Percentiles rank a stretch among this genome's conserved stretches.
These are phyloP conservation scores for Megaustenia siamemsis DNA, from an alignment of 2,888 invertebrate species.

Conservation along the genomic window DNA sequence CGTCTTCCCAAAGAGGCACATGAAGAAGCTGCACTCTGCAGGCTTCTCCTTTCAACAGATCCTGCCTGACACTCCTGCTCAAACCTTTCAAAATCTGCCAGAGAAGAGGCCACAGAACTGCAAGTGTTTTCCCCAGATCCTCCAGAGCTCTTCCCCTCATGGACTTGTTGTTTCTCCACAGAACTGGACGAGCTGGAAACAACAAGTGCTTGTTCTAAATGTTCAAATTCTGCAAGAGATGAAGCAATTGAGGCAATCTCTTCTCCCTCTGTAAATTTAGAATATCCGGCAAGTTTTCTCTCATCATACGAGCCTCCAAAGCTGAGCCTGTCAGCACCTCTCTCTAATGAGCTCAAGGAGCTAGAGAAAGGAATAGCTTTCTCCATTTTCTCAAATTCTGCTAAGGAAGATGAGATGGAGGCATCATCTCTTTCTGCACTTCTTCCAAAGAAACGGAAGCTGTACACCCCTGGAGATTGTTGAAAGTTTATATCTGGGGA, in stretches of 20 bases:
- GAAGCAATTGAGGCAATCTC: constrained; percentile 95
- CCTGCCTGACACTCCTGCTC: constrained; percentile 85
- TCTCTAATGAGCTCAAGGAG: constrained; percentile 86
- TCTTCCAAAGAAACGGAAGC: constrained; percentile 85
- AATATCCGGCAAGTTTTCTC: constrained; percentile 55
- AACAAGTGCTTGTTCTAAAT: constrained; percentile 89
- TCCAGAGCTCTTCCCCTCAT: constrained; percentile 71
- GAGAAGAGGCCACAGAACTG: constrained; percentile 82
- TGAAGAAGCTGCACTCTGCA: constrained; percentile 74
- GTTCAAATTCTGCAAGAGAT: constrained; percentile 93
- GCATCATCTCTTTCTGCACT: constrained; percentile 93
- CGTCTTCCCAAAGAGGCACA: constrained; percentile 76
- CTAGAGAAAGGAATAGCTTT: constrained; percentile 84
- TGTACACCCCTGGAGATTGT: constrained; percentile 85
- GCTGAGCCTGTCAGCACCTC: constrained; percentile 65
- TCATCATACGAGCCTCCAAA: constrained; percentile 72
- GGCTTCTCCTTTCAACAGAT: constrained; percentile 77
- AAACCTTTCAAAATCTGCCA: constrained; percentile 94
- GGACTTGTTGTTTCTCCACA: constrained; percentile 81
- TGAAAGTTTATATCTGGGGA: constrained; percentile 86
- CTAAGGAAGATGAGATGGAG: constrained; percentile 91
- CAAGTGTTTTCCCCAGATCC: constrained; percentile 50
- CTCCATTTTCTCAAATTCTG: constrained; percentile 96
- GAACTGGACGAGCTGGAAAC: constrained; percentile 70
- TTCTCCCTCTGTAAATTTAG: constrained; percentile 52